Evolutionary conservation across 2,888 invertebrate genomes (phyloP).

Genomic region (Neoscelio sp.): DNA sequence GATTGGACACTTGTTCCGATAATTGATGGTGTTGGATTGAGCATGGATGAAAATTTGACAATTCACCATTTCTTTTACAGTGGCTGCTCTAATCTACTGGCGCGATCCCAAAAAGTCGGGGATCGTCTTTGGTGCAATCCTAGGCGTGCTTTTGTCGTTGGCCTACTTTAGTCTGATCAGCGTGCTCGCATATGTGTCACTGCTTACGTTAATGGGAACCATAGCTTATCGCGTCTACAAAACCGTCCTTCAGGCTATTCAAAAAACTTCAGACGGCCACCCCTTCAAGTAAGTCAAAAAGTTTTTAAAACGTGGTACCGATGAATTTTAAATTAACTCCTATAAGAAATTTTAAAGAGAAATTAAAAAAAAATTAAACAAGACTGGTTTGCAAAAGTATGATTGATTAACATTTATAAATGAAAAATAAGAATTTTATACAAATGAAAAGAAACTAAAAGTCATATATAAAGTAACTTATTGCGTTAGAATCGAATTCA

Average conservation of each 20-base stretch:
- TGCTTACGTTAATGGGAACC: slow-evolving; percentile 93
- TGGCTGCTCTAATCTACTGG: slow-evolving; percentile 99
- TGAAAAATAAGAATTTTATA: too few relatives aligned
- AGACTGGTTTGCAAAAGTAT: too few relatives aligned
- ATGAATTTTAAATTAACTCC: too few relatives aligned
- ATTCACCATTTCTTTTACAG: slow-evolving; percentile 85
- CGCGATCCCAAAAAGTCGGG: slow-evolving; percentile 97
- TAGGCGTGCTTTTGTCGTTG: slow-evolving; percentile 95
- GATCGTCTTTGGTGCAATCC: slow-evolving; percentile 94
- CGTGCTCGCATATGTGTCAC: slow-evolving; percentile 96
- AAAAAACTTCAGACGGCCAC: slow-evolving; percentile 98
- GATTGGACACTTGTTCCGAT: slow-evolving; percentile 3
- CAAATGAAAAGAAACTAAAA: too few relatives aligned
- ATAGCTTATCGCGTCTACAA: slow-evolving; percentile 98
- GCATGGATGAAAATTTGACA: slow-evolving; percentile 19
- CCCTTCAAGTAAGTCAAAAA: slow-evolving; percentile 95
- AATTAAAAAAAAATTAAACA: too few relatives aligned
- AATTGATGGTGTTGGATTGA: slow-evolving; percentile 15
- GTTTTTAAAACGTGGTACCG: too few relatives aligned
- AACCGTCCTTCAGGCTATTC: slow-evolving; percentile 96
- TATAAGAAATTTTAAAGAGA: too few relatives aligned
- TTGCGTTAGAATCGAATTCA: too few relatives aligned
- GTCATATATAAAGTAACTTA: too few relatives aligned
- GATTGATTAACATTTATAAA: too few relatives aligned
- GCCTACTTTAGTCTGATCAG: slow-evolving; percentile 98